Evolutionary conservation across 2,888 invertebrate species (phyloP).

Genomic region (Rhamnusium bicolor): DNA sequence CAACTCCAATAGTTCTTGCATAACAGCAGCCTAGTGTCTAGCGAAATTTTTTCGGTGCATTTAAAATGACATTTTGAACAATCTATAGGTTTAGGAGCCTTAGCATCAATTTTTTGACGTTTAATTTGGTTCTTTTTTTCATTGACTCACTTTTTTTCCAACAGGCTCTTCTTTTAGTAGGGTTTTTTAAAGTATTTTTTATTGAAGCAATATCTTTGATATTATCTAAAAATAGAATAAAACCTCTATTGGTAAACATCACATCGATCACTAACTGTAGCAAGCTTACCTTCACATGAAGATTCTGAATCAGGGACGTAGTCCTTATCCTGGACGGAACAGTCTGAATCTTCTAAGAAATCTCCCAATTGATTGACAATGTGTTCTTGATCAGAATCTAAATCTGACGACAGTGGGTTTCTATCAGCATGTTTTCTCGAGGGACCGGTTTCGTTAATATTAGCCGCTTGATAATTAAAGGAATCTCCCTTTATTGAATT

Average conservation of each 20-base stretch:
- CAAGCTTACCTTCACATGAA: background rate
- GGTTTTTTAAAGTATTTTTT: background rate
- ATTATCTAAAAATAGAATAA: background rate
- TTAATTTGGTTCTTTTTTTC: conserved; percentile 6
- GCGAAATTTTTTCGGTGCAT: conserved; percentile 5
- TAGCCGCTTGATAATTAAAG: too few species aligned
- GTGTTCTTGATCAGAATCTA: conserved; percentile 8
- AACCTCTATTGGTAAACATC: background rate
- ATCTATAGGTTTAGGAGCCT: conserved; percentile 9
- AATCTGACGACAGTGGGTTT: background rate
- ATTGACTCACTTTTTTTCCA: conserved; percentile 9
- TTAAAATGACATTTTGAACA: conserved; percentile 29
- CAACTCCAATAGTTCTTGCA: conserved; percentile 36
- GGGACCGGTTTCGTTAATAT: too few species aligned
- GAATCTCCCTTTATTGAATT: too few species aligned
- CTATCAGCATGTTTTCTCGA: too few species aligned
- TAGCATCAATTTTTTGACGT: conserved; percentile 18
- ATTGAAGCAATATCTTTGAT: background rate
- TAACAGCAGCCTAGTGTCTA: conserved; percentile 9
- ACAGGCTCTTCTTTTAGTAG: background rate
- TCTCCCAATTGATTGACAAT: background rate
- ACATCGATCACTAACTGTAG: background rate
- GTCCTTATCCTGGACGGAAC: conserved; percentile 9
- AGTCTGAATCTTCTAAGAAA: conserved; percentile 8
- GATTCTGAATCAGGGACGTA: conserved; percentile 4